phyloP scores from a whole-genome alignment of 2,888 invertebrate species.

The Phortica okadai region DNA sequence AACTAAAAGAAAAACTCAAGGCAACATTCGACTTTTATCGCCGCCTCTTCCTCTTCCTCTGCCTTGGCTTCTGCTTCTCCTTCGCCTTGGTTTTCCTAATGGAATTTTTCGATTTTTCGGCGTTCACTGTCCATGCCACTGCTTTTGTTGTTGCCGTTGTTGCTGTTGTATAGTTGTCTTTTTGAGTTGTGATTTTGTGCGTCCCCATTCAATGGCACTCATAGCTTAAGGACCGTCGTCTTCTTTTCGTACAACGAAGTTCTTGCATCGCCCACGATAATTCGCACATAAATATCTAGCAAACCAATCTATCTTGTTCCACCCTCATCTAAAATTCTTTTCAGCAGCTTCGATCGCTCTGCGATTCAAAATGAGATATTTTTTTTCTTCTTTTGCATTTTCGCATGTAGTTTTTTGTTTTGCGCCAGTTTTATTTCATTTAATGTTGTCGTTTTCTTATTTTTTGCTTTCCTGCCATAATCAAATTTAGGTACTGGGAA shows the following conservation, averaged over 20 bases:
- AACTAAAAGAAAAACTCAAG: constrained; percentile 24
- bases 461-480: constrained; percentile 52
- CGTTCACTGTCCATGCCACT: constrained; percentile 52
- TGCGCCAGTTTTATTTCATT: constrained; percentile 30
- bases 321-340: constrained; percentile 63
- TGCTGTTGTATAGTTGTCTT: constrained; percentile 2
- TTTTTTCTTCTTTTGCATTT: constrained; percentile 37
- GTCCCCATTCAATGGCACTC: constrained; percentile 66
- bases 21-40: constrained; percentile 34
- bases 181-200: constrained; percentile 29
- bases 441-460: constrained; percentile 26
- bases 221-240: constrained; percentile 50
- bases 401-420: constrained; percentile 15
- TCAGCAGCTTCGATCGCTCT: constrained; percentile 46
- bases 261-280: constrained; percentile 48
- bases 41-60: constrained; percentile 31
- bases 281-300: constrained; percentile 72
- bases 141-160: constrained; percentile 34
- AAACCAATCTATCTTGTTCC: constrained; percentile 68
- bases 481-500: constrained; percentile 64
- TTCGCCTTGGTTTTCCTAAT: constrained; percentile 48
- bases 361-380: constrained; percentile 56
- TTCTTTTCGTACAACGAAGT: constrained; percentile 7
- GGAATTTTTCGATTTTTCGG: constrained; percentile 72
- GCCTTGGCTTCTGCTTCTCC: constrained; percentile 13